Evolutionary conservation across 2,888 invertebrate genomes (phyloP).

Genomic region (Galerucella pusilla): DNA sequence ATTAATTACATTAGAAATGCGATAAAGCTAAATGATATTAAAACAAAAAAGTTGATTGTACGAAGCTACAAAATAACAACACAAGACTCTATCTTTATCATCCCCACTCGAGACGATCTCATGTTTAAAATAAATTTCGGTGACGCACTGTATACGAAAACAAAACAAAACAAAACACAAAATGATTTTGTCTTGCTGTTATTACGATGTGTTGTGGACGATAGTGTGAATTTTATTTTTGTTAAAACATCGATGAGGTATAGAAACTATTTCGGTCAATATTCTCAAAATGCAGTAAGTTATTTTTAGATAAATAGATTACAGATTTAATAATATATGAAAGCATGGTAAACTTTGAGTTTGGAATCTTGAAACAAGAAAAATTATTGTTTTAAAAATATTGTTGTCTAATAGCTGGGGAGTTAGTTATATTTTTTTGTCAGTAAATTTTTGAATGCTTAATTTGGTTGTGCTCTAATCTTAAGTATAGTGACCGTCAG

Average conservation of each 20-base stretch:
- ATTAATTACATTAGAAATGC: not conserved
- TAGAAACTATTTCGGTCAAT: not conserved
- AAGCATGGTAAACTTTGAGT: too few species aligned
- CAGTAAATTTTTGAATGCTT: too few species aligned
- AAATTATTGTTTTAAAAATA: too few species aligned
- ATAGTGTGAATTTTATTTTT: not conserved
- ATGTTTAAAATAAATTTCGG: not conserved
- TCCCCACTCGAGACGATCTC: not conserved
- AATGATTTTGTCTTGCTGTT: not conserved
- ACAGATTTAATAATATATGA: too few species aligned
- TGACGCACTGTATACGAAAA: not conserved
- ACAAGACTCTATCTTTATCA: not conserved
- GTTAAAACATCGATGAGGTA: not conserved
- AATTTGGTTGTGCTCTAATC: too few species aligned
- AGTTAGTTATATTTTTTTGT: too few species aligned
- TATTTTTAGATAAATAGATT: not conserved
- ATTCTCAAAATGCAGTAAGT: slow-evolving; percentile 1
- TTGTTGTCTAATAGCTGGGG: too few species aligned
- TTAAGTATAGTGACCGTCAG: too few species aligned
- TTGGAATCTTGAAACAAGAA: too few species aligned
- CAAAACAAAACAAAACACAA: not conserved
- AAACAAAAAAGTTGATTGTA: not conserved
- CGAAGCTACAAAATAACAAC: not conserved
- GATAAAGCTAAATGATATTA: not conserved
- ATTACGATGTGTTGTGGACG: not conserved